Conservation (phyloP, 2,888 invertebrate genomes). For the Terebella lapidaria region DNA sequence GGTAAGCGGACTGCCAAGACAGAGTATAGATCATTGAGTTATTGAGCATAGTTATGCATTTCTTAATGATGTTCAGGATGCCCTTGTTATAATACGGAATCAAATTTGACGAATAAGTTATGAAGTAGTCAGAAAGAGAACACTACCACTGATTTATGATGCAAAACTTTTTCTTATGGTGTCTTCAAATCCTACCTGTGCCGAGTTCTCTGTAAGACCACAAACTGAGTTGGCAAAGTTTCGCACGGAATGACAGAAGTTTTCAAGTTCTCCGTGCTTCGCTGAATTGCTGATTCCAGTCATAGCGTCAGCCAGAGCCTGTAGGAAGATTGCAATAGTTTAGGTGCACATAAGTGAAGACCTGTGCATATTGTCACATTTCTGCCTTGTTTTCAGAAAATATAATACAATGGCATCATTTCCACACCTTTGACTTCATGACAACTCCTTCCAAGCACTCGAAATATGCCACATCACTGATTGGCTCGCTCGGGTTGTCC, state of each 20-base stretch:
- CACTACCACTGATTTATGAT: too few species aligned
- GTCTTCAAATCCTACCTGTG: constrained; percentile 68
- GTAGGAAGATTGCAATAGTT: too few species aligned
- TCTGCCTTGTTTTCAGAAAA: too few species aligned
- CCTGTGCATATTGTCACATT: too few species aligned
- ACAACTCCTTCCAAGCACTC: constrained; percentile 79
- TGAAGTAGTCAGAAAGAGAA: too few species aligned
- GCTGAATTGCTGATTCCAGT: constrained; percentile 85
- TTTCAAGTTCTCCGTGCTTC: constrained; percentile 75
- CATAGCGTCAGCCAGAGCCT: constrained; percentile 67
- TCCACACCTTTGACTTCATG: constrained; percentile 50
- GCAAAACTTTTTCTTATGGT: too few species aligned
- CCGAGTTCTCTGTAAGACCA: constrained; percentile 85
- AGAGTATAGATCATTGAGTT: neutral
- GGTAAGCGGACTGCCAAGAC: constrained; percentile 72
- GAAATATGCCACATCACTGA: constrained; percentile 83
- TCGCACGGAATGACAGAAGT: constrained; percentile 77
- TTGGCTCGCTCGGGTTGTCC: constrained; percentile 79
- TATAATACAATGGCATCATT: too few species aligned
- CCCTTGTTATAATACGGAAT: too few species aligned
- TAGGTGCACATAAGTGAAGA: too few species aligned
- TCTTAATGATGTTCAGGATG: too few species aligned
- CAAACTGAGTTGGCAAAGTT: constrained; percentile 83
- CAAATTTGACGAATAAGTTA: too few species aligned
- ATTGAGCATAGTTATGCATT: too few species aligned